These are phyloP conservation scores for Phoenicopterus ruber DNA, from an alignment of 2,113 vertebrate species.

Conservation along the genomic window DNA sequence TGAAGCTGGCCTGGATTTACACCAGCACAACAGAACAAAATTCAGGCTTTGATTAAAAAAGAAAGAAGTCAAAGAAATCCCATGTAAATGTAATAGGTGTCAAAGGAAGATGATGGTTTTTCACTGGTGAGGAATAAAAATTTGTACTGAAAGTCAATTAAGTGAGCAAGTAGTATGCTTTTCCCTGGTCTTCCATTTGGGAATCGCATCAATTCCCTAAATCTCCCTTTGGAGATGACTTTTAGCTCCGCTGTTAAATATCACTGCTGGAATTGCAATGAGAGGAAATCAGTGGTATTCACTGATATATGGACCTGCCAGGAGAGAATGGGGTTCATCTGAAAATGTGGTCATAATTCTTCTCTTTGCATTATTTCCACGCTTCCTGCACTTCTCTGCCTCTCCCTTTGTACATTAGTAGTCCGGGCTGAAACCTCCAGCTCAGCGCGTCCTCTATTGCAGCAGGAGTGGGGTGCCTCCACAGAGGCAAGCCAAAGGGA, in stretches of 20 bases:
- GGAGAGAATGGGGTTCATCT: not conserved
- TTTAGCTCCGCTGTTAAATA: conserved; percentile 11
- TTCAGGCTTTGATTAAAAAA: not conserved
- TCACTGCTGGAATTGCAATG: not conserved
- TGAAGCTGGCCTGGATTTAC: not conserved
- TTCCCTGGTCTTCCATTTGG: not conserved
- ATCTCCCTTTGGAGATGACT: conserved; percentile 26
- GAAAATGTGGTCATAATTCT: conserved; percentile 35
- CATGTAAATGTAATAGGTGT: not conserved
- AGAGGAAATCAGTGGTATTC: conserved; percentile 15
- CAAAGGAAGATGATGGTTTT: not conserved
- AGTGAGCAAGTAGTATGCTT: not conserved
- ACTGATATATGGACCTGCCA: conserved; percentile 21
- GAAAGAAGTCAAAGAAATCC: not conserved
- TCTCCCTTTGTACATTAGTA: not conserved
- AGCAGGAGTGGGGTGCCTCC: not conserved
- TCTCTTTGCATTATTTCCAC: not conserved
- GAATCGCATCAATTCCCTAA: not conserved
- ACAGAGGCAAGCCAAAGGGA: not conserved
- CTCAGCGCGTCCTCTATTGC: rapidly evolving
- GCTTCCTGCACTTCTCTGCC: not conserved
- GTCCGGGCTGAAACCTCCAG: not conserved
- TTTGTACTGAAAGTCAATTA: conserved; percentile 29
- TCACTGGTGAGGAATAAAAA: not conserved
- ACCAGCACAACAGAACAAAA: not conserved